These are phyloP conservation scores for Cydia fagiglandana DNA, from an alignment of 1,140 invertebrate genomes.

Conservation along the genomic window DNA sequence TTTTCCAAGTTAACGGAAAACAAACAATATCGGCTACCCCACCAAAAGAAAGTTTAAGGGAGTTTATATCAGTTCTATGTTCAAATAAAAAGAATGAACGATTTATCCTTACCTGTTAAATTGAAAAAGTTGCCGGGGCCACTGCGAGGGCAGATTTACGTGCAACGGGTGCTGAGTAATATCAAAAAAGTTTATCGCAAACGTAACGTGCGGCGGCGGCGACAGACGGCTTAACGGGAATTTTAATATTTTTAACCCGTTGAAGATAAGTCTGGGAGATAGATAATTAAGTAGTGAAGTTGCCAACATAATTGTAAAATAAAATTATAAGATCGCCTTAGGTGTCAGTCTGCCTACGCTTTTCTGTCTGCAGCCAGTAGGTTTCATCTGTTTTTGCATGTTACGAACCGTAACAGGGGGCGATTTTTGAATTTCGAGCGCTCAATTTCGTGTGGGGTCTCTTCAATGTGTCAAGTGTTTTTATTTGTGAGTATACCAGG, in stretches of 20 bases:
- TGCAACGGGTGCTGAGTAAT: constrained; percentile 73
- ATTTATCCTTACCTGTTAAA: constrained; percentile 79
- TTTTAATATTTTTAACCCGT: constrained; percentile 64
- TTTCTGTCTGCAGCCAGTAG: neutral
- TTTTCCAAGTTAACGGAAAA: constrained; percentile 61
- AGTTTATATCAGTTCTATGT: constrained; percentile 76
- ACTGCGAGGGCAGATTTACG: constrained; percentile 75
- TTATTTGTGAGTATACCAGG: too few species aligned
- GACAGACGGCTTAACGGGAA: constrained; percentile 37
- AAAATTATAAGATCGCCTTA: neutral
- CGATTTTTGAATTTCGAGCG: too few species aligned
- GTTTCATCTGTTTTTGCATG: too few species aligned
- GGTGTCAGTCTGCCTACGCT: too few species aligned
- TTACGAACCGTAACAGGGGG: too few species aligned
- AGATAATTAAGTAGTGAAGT: neutral
- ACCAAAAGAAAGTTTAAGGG: constrained; percentile 60
- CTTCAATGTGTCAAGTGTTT: too few species aligned
- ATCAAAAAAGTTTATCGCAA: constrained; percentile 76
- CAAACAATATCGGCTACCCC: constrained; percentile 58
- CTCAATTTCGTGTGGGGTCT: too few species aligned
- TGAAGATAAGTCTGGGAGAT: neutral
- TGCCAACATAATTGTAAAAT: neutral
- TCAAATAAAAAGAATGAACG: constrained; percentile 78
- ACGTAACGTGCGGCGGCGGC: constrained; percentile 47
- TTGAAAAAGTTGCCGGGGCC: constrained; percentile 76